Percentiles rank a stretch among this genome's conserved stretches.
Evolutionary conservation across 2,888 invertebrate species (phyloP).

Genomic region (Hartigia nigra): DNA sequence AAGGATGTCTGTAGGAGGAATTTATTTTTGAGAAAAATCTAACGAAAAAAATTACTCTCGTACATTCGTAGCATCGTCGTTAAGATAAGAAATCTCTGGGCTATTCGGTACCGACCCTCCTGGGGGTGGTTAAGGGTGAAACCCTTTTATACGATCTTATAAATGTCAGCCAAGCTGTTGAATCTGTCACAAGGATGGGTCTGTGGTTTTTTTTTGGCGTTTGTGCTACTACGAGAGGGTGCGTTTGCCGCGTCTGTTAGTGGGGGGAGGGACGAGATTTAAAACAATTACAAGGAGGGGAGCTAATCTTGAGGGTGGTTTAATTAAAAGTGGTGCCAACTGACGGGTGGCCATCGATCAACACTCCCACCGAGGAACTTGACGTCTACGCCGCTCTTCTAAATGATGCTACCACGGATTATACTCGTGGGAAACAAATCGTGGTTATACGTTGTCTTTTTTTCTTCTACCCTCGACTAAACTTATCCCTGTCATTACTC

Average conservation of each 20-base stretch:
- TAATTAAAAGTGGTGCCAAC: slow-evolving; percentile 67
- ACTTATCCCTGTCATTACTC: not conserved
- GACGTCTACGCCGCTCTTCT: slow-evolving; percentile 36
- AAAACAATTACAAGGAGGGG: slow-evolving; percentile 65
- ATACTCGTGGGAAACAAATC: not conserved
- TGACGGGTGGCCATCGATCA: slow-evolving; percentile 66
- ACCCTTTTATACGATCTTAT: slow-evolving; percentile 48
- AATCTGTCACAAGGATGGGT: slow-evolving; percentile 62
- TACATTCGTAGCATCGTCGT: slow-evolving; percentile 10
- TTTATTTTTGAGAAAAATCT: not conserved
- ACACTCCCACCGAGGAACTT: slow-evolving; percentile 48
- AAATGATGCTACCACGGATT: not conserved
- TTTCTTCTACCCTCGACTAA: slow-evolving; percentile 25
- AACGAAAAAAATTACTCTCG: not conserved
- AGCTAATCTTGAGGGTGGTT: slow-evolving; percentile 66
- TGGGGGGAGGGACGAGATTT: slow-evolving; percentile 57
- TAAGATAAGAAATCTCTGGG: slow-evolving; percentile 8
- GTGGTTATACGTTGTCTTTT: not conserved
- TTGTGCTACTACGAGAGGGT: slow-evolving; percentile 43
- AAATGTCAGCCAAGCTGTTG: slow-evolving; percentile 55
- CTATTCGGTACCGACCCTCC: slow-evolving; percentile 17
- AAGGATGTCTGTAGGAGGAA: not conserved
- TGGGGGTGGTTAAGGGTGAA: slow-evolving; percentile 18
- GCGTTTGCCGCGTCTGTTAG: slow-evolving; percentile 27
- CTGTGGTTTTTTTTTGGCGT: slow-evolving; percentile 54